A percentile compares a stretch with the other conserved stretches of the same genome.
Conservation (phyloP, 1,140 invertebrate species). For the Brachionus asplanchnoidis region DNA sequence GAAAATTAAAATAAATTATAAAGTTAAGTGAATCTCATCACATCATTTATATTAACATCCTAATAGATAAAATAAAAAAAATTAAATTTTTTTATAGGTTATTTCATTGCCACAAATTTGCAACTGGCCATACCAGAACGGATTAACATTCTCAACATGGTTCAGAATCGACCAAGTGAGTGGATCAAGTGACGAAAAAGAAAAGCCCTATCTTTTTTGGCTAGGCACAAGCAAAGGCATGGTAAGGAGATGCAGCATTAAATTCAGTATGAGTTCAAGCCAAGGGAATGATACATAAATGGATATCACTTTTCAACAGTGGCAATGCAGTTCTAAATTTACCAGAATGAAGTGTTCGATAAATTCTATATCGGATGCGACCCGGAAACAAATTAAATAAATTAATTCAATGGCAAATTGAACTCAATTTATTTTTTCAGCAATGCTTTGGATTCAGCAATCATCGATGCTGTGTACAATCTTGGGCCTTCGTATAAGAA, state of each 20-base stretch:
- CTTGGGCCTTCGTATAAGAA: slow-evolving; percentile 92
- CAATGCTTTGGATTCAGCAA: slow-evolving; percentile 88
- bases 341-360: slow-evolving; percentile 78
- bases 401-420: slow-evolving; percentile 98
- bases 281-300: slow-evolving; percentile 98
- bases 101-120: slow-evolving; percentile 89
- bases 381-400: slow-evolving; percentile 80
- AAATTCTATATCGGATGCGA: slow-evolving; percentile 89
- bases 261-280: slow-evolving; percentile 98
- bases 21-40: no score
- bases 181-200: slow-evolving; percentile 93
- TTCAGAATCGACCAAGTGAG: slow-evolving; percentile 95
- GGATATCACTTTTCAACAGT: slow-evolving; percentile 58
- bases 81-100: slow-evolving; percentile 57
- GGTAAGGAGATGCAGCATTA: slow-evolving; percentile 99
- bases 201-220: slow-evolving; percentile 97
- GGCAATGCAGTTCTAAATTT: slow-evolving; percentile 41
- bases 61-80: neutral
- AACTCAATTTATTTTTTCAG: slow-evolving; percentile 96
- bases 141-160: slow-evolving; percentile 99
- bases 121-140: slow-evolving; percentile 94
- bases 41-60: neutral
- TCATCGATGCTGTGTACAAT: slow-evolving; percentile 64
- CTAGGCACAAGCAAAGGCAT: slow-evolving; percentile 95
- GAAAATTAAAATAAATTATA: no score